Evolutionary conservation across 2,888 invertebrate genomes (phyloP).

Genomic region (Tenthredo mesomela): DNA sequence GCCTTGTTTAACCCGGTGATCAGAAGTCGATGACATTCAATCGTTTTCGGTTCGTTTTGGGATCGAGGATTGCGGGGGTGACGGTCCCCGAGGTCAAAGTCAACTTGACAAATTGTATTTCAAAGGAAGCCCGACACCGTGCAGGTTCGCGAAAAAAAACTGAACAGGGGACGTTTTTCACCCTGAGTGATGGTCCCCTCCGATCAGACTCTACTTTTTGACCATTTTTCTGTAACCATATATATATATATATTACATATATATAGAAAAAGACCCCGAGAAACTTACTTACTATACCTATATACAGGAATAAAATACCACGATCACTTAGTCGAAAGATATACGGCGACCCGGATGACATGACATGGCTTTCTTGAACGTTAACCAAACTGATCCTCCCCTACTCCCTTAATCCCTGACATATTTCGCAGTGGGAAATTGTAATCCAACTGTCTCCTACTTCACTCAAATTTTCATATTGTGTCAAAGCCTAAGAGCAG

Average conservation of each 20-base stretch:
- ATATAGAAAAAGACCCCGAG: background rate
- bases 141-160: background rate
- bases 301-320: background rate
- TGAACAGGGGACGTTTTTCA: background rate
- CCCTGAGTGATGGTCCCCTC: background rate
- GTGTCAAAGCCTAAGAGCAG: background rate
- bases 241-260: background rate
- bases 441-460: background rate
- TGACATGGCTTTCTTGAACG: background rate
- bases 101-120: constrained; percentile 38
- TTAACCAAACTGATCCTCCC: constrained; percentile 34
- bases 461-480: background rate
- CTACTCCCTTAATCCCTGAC: constrained; percentile 23
- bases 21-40: constrained; percentile 41
- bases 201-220: constrained; percentile 19
- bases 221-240: background rate
- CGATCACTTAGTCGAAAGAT: background rate
- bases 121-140: constrained; percentile 10
- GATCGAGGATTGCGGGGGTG: background rate
- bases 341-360: constrained; percentile 1
- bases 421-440: background rate
- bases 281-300: background rate
- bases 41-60: constrained; percentile 30
- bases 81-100: constrained; percentile 1
- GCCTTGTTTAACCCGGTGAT: constrained; percentile 17